Conservation (phyloP, 2,888 invertebrate species). For the Slavum lentiscoides region DNA sequence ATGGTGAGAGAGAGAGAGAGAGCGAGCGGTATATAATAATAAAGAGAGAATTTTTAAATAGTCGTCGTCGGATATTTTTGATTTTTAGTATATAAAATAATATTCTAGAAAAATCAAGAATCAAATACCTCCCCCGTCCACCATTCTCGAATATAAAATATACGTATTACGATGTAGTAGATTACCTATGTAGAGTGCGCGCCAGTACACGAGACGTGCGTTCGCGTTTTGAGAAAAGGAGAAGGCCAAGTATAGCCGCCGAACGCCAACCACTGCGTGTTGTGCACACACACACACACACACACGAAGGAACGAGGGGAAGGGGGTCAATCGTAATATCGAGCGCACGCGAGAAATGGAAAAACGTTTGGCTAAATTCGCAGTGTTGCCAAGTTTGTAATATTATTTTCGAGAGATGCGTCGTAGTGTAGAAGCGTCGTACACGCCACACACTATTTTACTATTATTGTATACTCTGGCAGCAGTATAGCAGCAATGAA, state of each 20-base stretch:
- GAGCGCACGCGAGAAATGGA: conserved; percentile 22
- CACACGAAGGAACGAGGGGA: neutral
- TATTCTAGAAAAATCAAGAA: no score
- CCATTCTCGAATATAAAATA: no score
- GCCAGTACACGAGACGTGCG: neutral
- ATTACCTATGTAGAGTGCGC: neutral
- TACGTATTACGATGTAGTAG: no score
- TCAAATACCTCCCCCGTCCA: no score
- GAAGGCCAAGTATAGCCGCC: neutral
- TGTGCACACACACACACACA: no score
- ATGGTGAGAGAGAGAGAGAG: neutral
- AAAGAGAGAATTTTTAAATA: neutral
- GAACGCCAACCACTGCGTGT: neutral
- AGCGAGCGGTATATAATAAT: neutral
- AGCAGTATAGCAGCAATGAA: no score
- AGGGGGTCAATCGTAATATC: conserved; percentile 32
- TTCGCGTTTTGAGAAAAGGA: no score
- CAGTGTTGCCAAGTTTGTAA: conserved; percentile 47
- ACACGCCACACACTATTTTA: neutral
- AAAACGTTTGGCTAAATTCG: conserved; percentile 37
- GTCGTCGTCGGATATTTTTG: no score
- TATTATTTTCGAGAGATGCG: conserved; percentile 24
- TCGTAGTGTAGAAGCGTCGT: neutral
- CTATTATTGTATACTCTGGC: no score
- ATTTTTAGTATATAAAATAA: no score